phyloP scores from a whole-genome alignment of 1,140 invertebrate genomes.

The Drosophila guanche region DNA sequence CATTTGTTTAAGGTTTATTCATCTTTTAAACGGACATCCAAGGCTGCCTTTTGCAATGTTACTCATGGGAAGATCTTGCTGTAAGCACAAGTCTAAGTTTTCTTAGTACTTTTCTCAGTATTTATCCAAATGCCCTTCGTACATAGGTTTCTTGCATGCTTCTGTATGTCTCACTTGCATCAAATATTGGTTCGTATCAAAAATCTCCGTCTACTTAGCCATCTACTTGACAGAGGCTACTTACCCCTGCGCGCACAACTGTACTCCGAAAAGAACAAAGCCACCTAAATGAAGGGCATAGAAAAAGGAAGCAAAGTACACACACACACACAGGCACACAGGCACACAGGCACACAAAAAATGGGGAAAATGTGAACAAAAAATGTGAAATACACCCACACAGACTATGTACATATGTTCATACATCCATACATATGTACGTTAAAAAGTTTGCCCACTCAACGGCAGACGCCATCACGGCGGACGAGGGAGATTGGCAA shows the following conservation, averaged over 20 bases:
- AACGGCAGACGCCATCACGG: constrained; percentile 59
- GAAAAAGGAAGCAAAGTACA: constrained; percentile 62
- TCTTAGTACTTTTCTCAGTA: too few relatives aligned
- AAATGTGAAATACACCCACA: constrained; percentile 22
- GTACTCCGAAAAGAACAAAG: constrained; percentile 76
- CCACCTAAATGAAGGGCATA: constrained; percentile 74
- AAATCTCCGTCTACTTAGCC: constrained; percentile 37
- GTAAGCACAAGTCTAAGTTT: too few relatives aligned
- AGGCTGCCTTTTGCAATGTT: too few relatives aligned
- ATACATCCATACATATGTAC: constrained; percentile 23
- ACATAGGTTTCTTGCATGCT: too few relatives aligned
- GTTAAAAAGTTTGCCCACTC: constrained; percentile 74
- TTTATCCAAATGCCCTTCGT: too few relatives aligned
- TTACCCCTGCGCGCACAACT: constrained; percentile 70
- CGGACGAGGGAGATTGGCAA: constrained; percentile 17
- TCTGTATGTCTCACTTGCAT: too few relatives aligned
- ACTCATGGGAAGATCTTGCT: too few relatives aligned
- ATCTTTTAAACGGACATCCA: too few relatives aligned
- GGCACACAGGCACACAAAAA: constrained; percentile 18
- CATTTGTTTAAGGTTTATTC: too few relatives aligned
- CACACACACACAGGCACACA: constrained; percentile 12
- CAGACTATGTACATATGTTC: constrained; percentile 15
- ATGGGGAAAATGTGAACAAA: constrained; percentile 15
- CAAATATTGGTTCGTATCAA: constrained; percentile 12
- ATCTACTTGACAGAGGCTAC: constrained; percentile 37